phyloP scores from a whole-genome alignment of 2,888 invertebrate species.

The Meliscaeva auricollis region DNA sequence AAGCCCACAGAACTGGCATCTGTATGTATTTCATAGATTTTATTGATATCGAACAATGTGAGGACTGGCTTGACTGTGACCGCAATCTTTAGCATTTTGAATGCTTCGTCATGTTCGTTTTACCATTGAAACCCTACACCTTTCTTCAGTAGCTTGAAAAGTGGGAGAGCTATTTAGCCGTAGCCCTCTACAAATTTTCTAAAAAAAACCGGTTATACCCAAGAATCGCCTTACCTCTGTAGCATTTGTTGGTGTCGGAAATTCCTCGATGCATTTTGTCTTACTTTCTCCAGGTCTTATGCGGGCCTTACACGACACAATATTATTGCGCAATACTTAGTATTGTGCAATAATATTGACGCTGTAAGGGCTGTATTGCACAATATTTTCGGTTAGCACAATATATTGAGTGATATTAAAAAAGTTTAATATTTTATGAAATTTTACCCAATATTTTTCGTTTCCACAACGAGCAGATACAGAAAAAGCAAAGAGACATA shows the following conservation, averaged over 20 bases:
- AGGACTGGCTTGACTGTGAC: conserved; percentile 40
- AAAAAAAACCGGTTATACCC: too few relatives aligned
- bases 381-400: too few relatives aligned
- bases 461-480: too few relatives aligned
- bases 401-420: too few relatives aligned
- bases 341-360: too few relatives aligned
- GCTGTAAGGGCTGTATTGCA: too few relatives aligned
- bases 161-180: too few relatives aligned
- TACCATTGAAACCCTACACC: conserved; percentile 52
- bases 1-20: conserved; percentile 24
- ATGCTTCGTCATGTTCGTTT: conserved; percentile 45
- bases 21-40: too few relatives aligned
- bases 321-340: too few relatives aligned
- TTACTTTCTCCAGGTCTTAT: conserved; percentile 50
- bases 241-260: conserved; percentile 49
- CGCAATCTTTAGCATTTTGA: conserved; percentile 23
- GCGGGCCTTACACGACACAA: conserved; percentile 46
- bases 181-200: conserved; percentile 35
- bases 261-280: conserved; percentile 50
- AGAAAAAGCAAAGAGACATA: too few relatives aligned
- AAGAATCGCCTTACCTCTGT: conserved; percentile 57
- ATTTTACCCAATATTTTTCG: too few relatives aligned
- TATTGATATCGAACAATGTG: not conserved
- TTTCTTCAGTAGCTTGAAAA: conserved; percentile 65
- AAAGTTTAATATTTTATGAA: too few relatives aligned